Base-by-base conservation (phyloP, 2,888 invertebrate species). In the Chloroclystis v-ata region DNA sequence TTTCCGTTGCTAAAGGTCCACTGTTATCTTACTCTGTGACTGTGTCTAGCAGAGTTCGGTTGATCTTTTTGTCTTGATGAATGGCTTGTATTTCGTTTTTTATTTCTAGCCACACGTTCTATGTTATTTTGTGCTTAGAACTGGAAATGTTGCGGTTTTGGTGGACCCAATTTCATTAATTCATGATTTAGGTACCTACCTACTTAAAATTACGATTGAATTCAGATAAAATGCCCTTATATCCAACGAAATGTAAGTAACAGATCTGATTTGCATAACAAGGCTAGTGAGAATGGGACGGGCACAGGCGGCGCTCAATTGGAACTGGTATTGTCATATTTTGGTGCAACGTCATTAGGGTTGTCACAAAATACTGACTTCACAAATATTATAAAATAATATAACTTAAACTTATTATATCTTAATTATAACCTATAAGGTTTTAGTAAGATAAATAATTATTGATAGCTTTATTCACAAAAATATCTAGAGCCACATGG, bases 1-100 rank as follows among this genome's bases (percentile, higher is more conserved):
- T 82, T 84, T 84, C 84, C 83, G 83, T 73, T 78, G 29, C 39
- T 16, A 29, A 8, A 37, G 37, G 28, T 38, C 38, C 14, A 38
- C 38, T 38, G 38, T 38, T 38, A 38, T 38, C 38, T 38, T 37
- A 38, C 26, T 7, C 28, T 38, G 37, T 38, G 37, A 37, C 37
- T 37, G 24, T 35, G 37, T 14, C 32, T 37, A 38, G 37, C 14
- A 13, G 16, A 38, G 38, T 16, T 28, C 8, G 26, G 38, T 38
- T 28, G 26, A 26, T 38, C 14, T 28, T 38, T 28, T 38, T 38
- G 38, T 38, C 26, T n/a, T 26, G 25, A 26, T 37, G 26, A 38
- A 38, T 38, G 28, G 38, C 11, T 38, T 26, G 28, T 38, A 28
- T 38, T 28, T 38, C 28, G 13, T 41, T 8, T 20, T 20, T 4